Base-by-base conservation (phyloP, 2,113 vertebrate species). In the Arvicanthis niloticus region DNA sequence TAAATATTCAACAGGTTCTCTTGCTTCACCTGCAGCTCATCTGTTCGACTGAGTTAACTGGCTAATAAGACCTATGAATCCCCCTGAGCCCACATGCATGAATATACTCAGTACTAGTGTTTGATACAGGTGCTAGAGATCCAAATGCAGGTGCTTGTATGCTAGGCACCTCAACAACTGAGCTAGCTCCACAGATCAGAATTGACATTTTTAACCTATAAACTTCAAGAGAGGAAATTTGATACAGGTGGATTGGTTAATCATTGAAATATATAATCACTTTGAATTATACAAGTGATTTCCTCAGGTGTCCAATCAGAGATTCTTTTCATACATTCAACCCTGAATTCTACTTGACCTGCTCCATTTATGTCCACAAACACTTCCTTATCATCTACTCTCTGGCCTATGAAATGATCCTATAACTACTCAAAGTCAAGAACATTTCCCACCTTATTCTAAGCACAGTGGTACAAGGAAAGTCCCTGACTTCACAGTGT, bases 351-450 rank as follows among this genome's bases (percentile, higher is more conserved):
- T 73, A 3, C 48, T n/a, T 19, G 16, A 11, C 65, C 31, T 68
- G 26, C 42, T 81, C 8, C 16, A 0, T 7, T 34, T n/a, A 37
- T 3, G 0, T 22, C 34, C n/a, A 34, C 3, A 2, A 13, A 65
- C 17, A 5, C 1, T 19, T 91, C 86, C 22, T 34, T 40, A 7
- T 58, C 9, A 45, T 42, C 42, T 7, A 10, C n/a, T 40, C 62
- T 56, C 65, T 24, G n/a, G n/a, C 31, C 21, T 53, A 26, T 3
- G 22, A 7, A 19, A 75, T 29, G n/a, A 26, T 16, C 19, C 56
- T 31, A 21, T 4, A 37, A 75, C 7, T 53, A 22, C 7, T 12
- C 58, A 76, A 77, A 51, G 5, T 37, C 29, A 53, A 88, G 15
- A 37, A 42, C 19, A 17, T 37, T 4, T 8, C 17, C 31, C 45